These are phyloP conservation scores for Phyto melanocephala DNA, from an alignment of 2,888 invertebrate species.

Conservation along the genomic window DNA sequence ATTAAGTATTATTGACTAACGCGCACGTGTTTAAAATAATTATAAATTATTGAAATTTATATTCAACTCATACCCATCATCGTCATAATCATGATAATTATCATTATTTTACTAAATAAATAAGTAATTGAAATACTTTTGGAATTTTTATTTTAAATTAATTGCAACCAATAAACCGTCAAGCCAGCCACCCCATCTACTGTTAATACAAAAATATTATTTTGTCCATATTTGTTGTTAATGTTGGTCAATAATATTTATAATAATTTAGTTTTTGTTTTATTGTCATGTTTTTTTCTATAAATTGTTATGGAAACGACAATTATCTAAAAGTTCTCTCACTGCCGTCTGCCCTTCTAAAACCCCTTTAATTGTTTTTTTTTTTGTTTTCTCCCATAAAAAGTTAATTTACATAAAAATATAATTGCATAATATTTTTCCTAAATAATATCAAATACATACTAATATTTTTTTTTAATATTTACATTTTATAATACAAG, in stretches of 20 bases:
- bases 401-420: slow-evolving; percentile 30
- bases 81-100: not conserved
- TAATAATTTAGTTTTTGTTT: not conserved
- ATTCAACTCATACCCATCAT: not conserved
- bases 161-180: slow-evolving; percentile 17
- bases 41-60: not conserved
- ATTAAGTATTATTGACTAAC: not conserved
- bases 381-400: not conserved
- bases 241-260: slow-evolving; percentile 13
- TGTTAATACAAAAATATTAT: not conserved
- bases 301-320: slow-evolving; percentile 25
- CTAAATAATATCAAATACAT: not conserved
- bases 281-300: too few relatives aligned
- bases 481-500: too few relatives aligned
- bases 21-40: not conserved
- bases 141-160: slow-evolving; percentile 19
- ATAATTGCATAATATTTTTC: not conserved
- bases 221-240: slow-evolving; percentile 16
- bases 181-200: not conserved
- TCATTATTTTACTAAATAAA: not conserved
- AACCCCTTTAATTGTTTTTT: not conserved
- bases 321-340: slow-evolving; percentile 5
- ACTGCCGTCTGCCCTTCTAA: not conserved
- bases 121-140: slow-evolving; percentile 13
- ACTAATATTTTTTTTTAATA: too few relatives aligned